Conservation (phyloP, 2,888 invertebrate genomes). For the Hypomecis atomaria region DNA sequence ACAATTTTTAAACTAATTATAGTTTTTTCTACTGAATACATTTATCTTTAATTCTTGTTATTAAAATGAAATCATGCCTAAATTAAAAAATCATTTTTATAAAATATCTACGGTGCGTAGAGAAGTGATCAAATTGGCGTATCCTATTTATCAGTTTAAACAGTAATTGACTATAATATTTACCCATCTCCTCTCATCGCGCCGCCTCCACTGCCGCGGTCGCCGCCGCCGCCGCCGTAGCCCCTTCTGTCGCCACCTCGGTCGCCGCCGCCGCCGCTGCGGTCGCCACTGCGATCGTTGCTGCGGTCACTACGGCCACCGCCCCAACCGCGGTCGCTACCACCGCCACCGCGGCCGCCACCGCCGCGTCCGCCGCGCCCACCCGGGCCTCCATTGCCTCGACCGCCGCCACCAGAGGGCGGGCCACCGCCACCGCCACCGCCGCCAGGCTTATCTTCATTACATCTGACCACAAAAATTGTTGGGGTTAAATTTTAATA, state of each 20-base stretch:
- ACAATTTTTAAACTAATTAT: no score
- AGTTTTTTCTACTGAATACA: no score
- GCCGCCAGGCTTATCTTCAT: conserved; percentile 81
- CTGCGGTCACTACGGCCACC: conserved; percentile 61
- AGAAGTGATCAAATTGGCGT: no score
- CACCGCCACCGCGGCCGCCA: conserved; percentile 53
- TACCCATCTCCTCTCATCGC: conserved; percentile 78
- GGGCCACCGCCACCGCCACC: conserved; percentile 60
- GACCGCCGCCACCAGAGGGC: conserved; percentile 63
- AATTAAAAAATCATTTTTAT: no score
- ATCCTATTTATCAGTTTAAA: no score
- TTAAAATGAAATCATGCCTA: no score
- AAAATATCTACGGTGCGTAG: no score
- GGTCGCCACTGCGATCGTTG: conserved; percentile 52
- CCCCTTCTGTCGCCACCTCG: conserved; percentile 61
- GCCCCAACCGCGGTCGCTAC: conserved; percentile 58
- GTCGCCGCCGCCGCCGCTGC: conserved; percentile 61
- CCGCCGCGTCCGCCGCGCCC: conserved; percentile 56
- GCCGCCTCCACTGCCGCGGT: conserved; percentile 64
- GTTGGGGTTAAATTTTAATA: no score
- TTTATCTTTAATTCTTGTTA: neutral
- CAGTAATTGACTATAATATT: conserved; percentile 29
- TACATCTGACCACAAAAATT: conserved; percentile 73
- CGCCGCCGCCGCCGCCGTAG: conserved; percentile 63
- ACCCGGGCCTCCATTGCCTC: conserved; percentile 60